Percentiles rank a stretch among this genome's conserved stretches.
Evolutionary conservation across 2,113 vertebrate species (phyloP).

Genomic region (Hoplias malabaricus): DNA sequence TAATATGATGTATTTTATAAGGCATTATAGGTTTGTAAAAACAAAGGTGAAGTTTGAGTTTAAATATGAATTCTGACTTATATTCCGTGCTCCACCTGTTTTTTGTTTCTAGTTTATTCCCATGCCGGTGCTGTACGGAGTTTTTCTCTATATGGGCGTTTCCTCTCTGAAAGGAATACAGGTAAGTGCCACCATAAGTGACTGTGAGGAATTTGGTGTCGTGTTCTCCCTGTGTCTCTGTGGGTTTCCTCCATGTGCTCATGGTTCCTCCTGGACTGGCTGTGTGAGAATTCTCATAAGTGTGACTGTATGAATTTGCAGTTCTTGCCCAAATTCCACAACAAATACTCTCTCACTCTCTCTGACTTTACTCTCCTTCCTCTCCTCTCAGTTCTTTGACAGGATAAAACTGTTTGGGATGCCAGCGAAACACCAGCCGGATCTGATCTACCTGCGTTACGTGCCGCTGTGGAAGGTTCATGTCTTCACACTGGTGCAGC

Average conservation of each 20-base stretch:
- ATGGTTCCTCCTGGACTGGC: no score
- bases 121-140: slow-evolving; percentile 95
- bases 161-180: slow-evolving; percentile 96
- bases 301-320: no score
- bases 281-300: no score
- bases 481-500: slow-evolving; percentile 88
- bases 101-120: slow-evolving; percentile 84
- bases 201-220: no score
- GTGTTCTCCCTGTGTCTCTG: no score
- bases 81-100: neutral
- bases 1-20: neutral
- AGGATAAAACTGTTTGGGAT: slow-evolving; percentile 92
- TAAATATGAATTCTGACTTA: neutral
- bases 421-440: slow-evolving; percentile 94
- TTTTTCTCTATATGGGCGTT: slow-evolving; percentile 96
- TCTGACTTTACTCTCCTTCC: neutral
- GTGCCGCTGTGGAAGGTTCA: slow-evolving; percentile 98
- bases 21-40: neutral
- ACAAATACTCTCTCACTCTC: neutral
- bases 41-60: neutral
- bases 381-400: slow-evolving; percentile 84
- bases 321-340: no score
- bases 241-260: neutral
- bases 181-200: no score
- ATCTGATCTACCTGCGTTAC: slow-evolving; percentile 94